Evolutionary conservation across 2,797 vertebrate species (phyloP).

Genomic region (Pelobates cultripes): DNA sequence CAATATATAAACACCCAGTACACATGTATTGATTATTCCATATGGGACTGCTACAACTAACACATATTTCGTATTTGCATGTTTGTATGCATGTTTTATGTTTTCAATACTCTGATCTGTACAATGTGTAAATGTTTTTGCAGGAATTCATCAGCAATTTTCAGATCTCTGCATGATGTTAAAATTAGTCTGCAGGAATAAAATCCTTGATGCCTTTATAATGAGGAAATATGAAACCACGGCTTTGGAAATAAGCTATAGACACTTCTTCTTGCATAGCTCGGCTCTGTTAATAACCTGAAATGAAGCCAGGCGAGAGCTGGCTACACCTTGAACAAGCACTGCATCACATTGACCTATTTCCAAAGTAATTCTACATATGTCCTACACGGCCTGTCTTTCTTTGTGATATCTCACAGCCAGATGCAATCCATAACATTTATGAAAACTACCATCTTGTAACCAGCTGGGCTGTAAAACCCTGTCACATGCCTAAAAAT

Average conservation of each 20-base stretch:
- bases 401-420: background rate
- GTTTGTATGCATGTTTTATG: no score
- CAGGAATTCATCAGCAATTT: no score
- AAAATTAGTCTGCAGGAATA: background rate
- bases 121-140: no score
- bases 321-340: no score
- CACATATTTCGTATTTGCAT: no score
- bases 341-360: background rate
- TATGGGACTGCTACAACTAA: no score
- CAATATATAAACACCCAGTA: no score
- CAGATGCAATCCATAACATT: slow-evolving; percentile 28
- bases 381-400: background rate
- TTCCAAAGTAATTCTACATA: background rate
- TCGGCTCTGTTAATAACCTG: no score
- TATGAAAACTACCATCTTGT: slow-evolving; percentile 48
- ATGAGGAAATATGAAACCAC: background rate
- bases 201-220: background rate
- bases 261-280: background rate
- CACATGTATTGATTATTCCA: no score
- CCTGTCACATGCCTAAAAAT: slow-evolving; percentile 15
- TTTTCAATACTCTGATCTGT: no score
- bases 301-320: background rate
- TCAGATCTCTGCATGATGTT: background rate
- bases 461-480: slow-evolving; percentile 44
- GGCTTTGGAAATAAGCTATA: background rate